Evolutionary conservation across 2,888 invertebrate species (phyloP).

Genomic region (Sturmia bella): DNA sequence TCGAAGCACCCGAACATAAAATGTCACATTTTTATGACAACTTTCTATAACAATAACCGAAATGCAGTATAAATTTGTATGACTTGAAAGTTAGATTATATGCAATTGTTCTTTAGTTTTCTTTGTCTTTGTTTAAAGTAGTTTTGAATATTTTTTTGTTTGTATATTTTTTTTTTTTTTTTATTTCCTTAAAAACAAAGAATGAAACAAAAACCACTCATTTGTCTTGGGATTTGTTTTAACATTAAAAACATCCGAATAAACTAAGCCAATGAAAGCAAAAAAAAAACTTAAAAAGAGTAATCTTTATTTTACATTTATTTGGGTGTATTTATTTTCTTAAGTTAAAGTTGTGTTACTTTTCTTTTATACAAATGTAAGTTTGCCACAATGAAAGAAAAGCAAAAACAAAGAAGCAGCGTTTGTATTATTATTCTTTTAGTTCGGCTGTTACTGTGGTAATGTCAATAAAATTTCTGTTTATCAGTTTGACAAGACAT

Average conservation of each 20-base stretch:
- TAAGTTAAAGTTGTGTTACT: slow-evolving; percentile 30
- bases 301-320: slow-evolving; percentile 70
- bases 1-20: no score
- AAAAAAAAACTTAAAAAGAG: slow-evolving; percentile 30
- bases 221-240: slow-evolving; percentile 71
- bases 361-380: slow-evolving; percentile 27
- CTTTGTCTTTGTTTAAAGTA: slow-evolving; percentile 20
- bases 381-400: no score
- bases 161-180: slow-evolving; percentile 27
- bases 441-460: slow-evolving; percentile 64
- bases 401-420: background rate
- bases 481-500: slow-evolving; percentile 74
- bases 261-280: slow-evolving; percentile 9
- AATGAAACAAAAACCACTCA: slow-evolving; percentile 53
- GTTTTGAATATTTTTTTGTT: slow-evolving; percentile 56
- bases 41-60: no score
- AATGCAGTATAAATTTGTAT: slow-evolving; percentile 22
- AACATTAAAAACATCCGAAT: slow-evolving; percentile 61
- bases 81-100: slow-evolving; percentile 54
- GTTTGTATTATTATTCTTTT: slow-evolving; percentile 49
- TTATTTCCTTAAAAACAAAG: slow-evolving; percentile 21
- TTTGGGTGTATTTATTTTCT: slow-evolving; percentile 65
- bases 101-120: slow-evolving; percentile 52
- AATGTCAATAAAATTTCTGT: slow-evolving; percentile 74
- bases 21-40: no score